Conservation (phyloP, 2,888 invertebrate genomes). For the Bruchidius siliquastri region DNA sequence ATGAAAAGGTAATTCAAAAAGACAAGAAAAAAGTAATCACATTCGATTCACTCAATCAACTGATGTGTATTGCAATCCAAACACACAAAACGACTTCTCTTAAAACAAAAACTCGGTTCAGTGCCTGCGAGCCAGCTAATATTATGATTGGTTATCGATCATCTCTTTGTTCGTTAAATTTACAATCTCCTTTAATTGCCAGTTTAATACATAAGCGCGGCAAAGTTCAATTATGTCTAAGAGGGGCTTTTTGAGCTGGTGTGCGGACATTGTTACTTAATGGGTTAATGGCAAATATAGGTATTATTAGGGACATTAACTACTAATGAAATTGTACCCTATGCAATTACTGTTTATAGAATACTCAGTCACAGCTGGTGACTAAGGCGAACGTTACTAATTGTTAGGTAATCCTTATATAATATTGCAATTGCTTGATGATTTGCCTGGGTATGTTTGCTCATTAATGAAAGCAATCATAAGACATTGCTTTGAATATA, state of each 20-base stretch:
- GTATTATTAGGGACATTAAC: not conserved
- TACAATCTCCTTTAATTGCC: not conserved
- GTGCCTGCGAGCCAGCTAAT: not conserved
- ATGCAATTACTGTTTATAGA: not conserved
- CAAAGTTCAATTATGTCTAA: not conserved
- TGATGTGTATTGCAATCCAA: not conserved
- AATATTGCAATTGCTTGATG: not conserved
- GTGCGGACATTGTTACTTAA: not conserved
- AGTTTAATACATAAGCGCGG: not conserved
- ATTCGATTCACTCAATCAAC: not conserved
- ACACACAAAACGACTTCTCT: not conserved
- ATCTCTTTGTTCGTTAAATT: not conserved
- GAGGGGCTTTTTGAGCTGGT: not conserved
- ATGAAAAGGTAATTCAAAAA: not conserved
- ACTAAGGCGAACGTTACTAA: not conserved
- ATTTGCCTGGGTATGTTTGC: not conserved
- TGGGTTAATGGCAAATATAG: not conserved
- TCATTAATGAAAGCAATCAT: no score
- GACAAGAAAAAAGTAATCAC: not conserved
- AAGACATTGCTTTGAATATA: no score
- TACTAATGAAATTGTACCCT: not conserved
- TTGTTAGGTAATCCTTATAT: not conserved
- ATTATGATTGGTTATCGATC: not conserved
- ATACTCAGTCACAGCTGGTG: not conserved
- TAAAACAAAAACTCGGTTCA: not conserved